These are phyloP conservation scores for Eurytoma adleriae DNA, from an alignment of 2,888 invertebrate genomes.

Conservation along the genomic window DNA sequence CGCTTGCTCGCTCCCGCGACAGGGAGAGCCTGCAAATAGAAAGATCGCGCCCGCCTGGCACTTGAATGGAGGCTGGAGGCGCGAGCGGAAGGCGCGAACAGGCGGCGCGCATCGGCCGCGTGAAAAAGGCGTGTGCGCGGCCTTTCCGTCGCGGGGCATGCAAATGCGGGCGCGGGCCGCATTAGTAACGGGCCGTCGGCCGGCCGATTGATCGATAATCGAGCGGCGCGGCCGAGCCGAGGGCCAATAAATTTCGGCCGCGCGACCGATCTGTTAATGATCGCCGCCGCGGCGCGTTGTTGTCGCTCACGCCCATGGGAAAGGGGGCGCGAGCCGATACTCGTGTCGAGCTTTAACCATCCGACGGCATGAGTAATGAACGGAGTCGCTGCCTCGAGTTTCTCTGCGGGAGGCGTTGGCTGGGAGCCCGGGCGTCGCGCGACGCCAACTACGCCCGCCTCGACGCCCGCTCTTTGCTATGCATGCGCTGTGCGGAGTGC, in stretches of 20 bases:
- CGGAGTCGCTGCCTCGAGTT: slow-evolving; percentile 19
- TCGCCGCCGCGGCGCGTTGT: slow-evolving; percentile 17
- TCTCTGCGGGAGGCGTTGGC: not conserved
- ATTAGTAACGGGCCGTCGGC: slow-evolving; percentile 59
- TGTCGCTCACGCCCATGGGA: slow-evolving; percentile 5
- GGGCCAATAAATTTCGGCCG: slow-evolving; percentile 50
- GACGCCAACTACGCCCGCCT: not conserved
- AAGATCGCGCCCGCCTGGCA: slow-evolving; percentile 48
- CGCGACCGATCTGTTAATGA: slow-evolving; percentile 46
- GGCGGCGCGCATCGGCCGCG: not conserved
- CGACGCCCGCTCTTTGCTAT: slow-evolving; percentile 28
- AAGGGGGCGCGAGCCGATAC: slow-evolving; percentile 22
- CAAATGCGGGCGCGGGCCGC: slow-evolving; percentile 57
- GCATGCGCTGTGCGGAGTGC: not conserved
- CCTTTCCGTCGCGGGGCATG: slow-evolving; percentile 57
- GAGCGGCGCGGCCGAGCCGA: not conserved
- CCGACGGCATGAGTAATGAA: slow-evolving; percentile 46
- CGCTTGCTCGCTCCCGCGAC: not conserved
- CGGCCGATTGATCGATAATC: slow-evolving; percentile 58
- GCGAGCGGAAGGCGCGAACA: slow-evolving; percentile 9
- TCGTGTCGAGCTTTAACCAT: slow-evolving; percentile 29
- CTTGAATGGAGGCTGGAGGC: slow-evolving; percentile 46
- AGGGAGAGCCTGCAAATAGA: slow-evolving; percentile 26
- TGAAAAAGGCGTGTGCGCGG: not conserved
- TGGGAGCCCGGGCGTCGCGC: not conserved